Base-by-base conservation (phyloP, 92 coral and sea anemone species). In the Actinernus sp. region DNA sequence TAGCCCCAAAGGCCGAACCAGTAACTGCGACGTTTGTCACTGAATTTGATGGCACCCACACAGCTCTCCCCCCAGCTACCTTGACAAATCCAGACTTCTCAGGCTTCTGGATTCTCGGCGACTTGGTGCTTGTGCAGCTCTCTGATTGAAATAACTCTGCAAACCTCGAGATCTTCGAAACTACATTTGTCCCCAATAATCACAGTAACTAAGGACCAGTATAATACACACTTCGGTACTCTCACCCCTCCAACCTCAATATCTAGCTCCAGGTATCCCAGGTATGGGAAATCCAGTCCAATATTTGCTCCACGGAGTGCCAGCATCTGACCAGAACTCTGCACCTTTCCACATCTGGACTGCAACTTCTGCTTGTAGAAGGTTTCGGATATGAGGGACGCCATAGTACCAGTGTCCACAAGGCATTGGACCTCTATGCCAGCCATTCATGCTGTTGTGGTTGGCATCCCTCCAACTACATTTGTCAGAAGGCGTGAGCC, bases 1-100 rank as follows among this genome's bases (percentile, higher is more conserved):
- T 31, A 0, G 86, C 34, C 41, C 90, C 86, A 58, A 71, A 81
- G 38, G 83, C 56, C 14, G 83, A 75, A 44, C 86, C 86, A 26
- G 85, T 69, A 11, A 84, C 86, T 14, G 31, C 17, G 45, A 61
- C 72, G 44, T 73, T 52, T 46, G 53, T 37, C 37, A 33, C 68
- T 1, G 58, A 50, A 30, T 32, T 47, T 30, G 73, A 51, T 1
- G 55, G 72, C 39, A 64, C 72, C 72, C 72, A 64, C 55, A 64
- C 59, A 40, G 27, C 18, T 45, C 44, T 36, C 16, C 31, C 14
- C 18, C 68, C 56, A 28, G 66, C 55, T 2, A 57, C 78, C 18
- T 58, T 70, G 34, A 31, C 27, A 33, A 23, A 28, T 24, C 44
- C 73, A 21, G 39, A 14, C 41, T 36, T 36, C 41, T 36, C 14